These are phyloP conservation scores for Daphoenositta chrysoptera DNA, from an alignment of 2,113 vertebrate genomes.

Conservation along the genomic window DNA sequence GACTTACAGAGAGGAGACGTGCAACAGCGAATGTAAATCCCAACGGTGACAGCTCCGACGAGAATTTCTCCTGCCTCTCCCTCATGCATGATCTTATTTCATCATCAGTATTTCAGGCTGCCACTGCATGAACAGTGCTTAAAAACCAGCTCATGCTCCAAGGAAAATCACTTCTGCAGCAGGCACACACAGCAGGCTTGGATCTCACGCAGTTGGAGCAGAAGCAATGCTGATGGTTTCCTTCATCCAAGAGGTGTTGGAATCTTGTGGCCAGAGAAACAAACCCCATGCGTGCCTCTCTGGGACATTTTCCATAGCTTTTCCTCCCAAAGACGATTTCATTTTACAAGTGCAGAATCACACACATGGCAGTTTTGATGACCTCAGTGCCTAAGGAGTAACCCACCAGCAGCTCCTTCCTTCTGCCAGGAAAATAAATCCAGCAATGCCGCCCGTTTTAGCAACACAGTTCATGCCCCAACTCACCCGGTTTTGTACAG, in stretches of 20 bases:
- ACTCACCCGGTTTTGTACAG: neutral
- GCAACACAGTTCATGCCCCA: neutral
- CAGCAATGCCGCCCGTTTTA: neutral
- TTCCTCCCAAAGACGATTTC: neutral
- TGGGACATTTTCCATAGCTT: neutral
- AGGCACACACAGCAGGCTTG: neutral
- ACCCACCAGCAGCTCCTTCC: neutral
- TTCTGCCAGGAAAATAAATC: neutral
- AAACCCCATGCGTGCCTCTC: neutral
- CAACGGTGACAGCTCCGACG: neutral
- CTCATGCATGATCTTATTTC: neutral
- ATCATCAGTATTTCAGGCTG: neutral
- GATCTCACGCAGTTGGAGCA: neutral
- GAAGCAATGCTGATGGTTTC: neutral
- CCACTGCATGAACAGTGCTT: neutral
- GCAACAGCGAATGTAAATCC: neutral
- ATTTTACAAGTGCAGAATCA: neutral
- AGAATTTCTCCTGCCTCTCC: neutral
- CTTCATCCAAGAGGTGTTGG: neutral
- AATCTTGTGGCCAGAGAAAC: neutral
- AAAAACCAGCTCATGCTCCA: conserved; percentile 38
- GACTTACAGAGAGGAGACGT: neutral
- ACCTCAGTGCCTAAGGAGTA: neutral
- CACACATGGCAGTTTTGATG: neutral
- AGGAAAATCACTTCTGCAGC: conserved; percentile 9